Base-by-base conservation (phyloP, 2,888 invertebrate genomes). In the Tipula helvola region DNA sequence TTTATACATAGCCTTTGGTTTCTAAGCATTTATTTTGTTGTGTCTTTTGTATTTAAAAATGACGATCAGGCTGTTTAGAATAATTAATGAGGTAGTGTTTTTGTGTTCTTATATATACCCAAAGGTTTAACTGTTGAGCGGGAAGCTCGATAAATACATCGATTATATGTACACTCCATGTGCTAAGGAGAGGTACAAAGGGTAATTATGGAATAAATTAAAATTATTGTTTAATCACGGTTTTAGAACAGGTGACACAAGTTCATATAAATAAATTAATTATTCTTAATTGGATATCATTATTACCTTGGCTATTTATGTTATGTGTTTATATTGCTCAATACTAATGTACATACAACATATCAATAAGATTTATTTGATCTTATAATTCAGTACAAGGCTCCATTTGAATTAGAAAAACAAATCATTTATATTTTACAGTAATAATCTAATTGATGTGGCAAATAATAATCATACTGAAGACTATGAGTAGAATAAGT, bases 321-420 rank as follows among this genome's bases (percentile, higher is more conserved):
- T 16, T 16, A 52, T 71, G 28, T 71, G 0, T 28, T 8, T 71
- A 10, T 28, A 28, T 71, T 71, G 28, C 71, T 71, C 71, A 71
- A 71, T 71, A 71, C 52, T 3, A 13, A 10, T 52, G 52, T 52
- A 52, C n/a, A 44, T 28, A 16, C n/a, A 52, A n/a, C 47, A 71
- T 71, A 71, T 28, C 28, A 28, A 71, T 71, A 71, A 71, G 71
- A 71, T 71, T 71, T 71, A 71, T 71, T 71, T 71, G 71, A 71
- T 71, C 71, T 71, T 71, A 71, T 71, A 71, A 71, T 71, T 71
- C 71, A 71, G 71, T 71, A 71, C 71, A 71, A 71, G 71, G 71
- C 28, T 28, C 28, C 2, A 71, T 28, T 71, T 71, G 18, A 71
- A 71, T 71, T 71, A 71, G 28, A 71, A 71, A 71, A 18, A 71